Evolutionary conservation across 2,797 vertebrate genomes (phyloP), one percentile per base, ranked within the genome.

Genomic region (Cyclura pinguis): DNA sequence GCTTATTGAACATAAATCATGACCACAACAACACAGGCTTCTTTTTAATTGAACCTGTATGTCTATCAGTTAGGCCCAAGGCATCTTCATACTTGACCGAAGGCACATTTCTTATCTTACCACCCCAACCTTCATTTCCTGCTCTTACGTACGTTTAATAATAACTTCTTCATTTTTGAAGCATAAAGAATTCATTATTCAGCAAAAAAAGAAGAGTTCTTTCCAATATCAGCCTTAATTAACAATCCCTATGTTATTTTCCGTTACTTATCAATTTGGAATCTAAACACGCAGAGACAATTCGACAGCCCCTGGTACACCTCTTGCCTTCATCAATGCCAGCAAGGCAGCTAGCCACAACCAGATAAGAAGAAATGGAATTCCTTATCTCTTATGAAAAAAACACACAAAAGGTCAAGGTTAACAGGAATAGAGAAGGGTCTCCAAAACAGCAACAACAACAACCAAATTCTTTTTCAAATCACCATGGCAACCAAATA

Each of bases 391-490:
- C 89, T 93, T 47, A 47, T 62, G n/a, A 69, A 69, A 69, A 69
- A 24, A 22, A 59, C 4, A 95, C 93, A 95, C 95, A 94, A 97
- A 98, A 97, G 97, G 97, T 98, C 97, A 98, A 97, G 96, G 97
- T 97, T 97, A 96, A 94, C 91, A 95, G 96, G 95, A 95, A 94
- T 84, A 96, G 95, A 96, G 93, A 96, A 93, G 96, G 94, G 94
- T 95, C 96, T 97, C 95, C 93, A 95, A 96, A 97, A 95, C 90
- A 97, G 97, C 95, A 95, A 94, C 89, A 89, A 84, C 84, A 93
- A 95, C 93, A 3, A 47, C 42, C 42, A 92, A 95, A 81, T 74
- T 96, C 94, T 95, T 90, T 93, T 95, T 93, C 88, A 92, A 92
- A 94, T 98, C 93, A 94, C 97, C 97, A 97, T 98, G 92, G 97